Base-by-base conservation (phyloP, 2,888 invertebrate species). In the Volucella inanis region DNA sequence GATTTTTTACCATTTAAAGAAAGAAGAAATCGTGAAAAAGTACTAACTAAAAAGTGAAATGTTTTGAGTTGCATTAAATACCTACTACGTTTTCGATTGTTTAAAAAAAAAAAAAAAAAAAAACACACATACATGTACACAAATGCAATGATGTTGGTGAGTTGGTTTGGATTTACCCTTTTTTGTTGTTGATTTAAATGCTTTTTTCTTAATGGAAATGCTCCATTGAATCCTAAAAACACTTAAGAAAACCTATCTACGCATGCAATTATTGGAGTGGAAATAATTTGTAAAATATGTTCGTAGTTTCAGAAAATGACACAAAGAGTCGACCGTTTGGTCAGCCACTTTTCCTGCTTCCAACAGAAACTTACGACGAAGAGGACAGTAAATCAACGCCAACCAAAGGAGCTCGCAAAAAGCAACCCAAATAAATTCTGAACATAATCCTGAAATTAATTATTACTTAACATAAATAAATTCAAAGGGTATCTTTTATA, bases 341-440 rank as follows among this genome's bases (percentile, higher is more conserved):
- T 90, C 96, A 96, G 92, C 96, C 97, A 84, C 93, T 97, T 92
- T 95, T 96, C 93, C 93, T 95, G 92, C 92, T 93, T 62, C 93
- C 93, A 89, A 93, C 93, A 90, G 93, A 93, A 89, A 71, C 82
- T 62, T 81, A 76, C 78, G 75, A 74, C 72, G 76, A 82, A 47
- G 88, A 86, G 65, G 84, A 87, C 87, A 87, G 74, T 76, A 85
- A 86, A 87, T 87, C 80, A 82, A 78, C 72, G 83, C 79, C 77
- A 88, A 88, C 88, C 88, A 89, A 88, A 77, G 88, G 87, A 78
- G 87, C 87, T 18, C 83, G 88, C 62, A 87, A 88, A 87, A 88
- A 88, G 80, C 87, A 81, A 82, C 87, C 81, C 75, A 87, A 75
- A 78, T 85, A 85, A 83, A 65, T 67, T 80, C 62, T 71, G 31